Conservation (phyloP, 35 echinoderm and acorn worm genomes). For the Ophiothrix spiculata region DNA sequence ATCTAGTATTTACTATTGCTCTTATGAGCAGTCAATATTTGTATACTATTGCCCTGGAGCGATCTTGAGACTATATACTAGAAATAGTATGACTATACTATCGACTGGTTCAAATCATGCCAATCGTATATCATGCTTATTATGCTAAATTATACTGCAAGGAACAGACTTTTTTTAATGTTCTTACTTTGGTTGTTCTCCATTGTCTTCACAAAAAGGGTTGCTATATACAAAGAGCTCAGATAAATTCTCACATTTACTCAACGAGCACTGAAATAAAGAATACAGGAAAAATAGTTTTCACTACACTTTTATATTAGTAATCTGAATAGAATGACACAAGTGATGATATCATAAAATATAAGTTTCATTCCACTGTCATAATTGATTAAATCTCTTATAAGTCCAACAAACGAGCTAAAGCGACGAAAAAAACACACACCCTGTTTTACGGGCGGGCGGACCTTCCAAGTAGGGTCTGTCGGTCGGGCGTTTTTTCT, state of each 20-base stretch:
- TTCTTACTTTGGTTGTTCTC: slow-evolving; percentile 56
- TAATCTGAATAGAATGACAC: not conserved
- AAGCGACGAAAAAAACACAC: no score
- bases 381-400: not conserved
- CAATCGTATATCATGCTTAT: not conserved
- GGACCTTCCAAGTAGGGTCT: no score
- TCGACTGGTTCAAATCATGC: no score
- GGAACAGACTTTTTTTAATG: not conserved
- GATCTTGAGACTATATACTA: no score
- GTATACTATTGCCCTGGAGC: no score
- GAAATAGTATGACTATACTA: no score
- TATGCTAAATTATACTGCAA: not conserved
- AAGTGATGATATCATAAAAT: not conserved
- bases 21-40: no score
- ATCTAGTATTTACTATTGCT: no score
- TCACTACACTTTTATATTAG: not conserved
- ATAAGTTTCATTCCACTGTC: not conserved
- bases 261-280: slow-evolving; percentile 52
- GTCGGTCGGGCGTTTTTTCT: no score
- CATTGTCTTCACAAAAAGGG: slow-evolving; percentile 47
- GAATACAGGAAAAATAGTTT: not conserved
- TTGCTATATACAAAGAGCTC: slow-evolving; percentile 63
- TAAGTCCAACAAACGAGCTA: no score
- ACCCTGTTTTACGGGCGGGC: no score
- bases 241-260: slow-evolving; percentile 51